These are phyloP conservation scores for Notothenia coriiceps DNA, from an alignment of 2,113 vertebrate genomes.

Conservation along the genomic window DNA sequence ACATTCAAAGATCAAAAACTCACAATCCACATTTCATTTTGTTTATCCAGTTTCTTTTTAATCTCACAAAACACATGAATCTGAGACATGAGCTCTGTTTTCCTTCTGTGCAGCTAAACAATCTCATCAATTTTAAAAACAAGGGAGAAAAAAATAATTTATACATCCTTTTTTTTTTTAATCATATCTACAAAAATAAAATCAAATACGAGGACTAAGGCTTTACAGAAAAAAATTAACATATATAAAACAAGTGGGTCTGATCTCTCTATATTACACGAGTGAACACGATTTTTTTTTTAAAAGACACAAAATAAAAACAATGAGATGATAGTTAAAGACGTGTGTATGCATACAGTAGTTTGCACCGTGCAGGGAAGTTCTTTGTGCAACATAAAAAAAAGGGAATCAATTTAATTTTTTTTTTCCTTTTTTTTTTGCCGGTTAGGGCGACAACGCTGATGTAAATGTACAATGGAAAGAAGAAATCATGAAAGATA, in stretches of 20 bases:
- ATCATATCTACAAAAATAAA: slow-evolving; percentile 87
- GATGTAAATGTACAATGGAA: slow-evolving; percentile 39
- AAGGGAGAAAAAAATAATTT: slow-evolving; percentile 85
- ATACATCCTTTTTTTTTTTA: slow-evolving; percentile 77
- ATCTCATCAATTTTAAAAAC: slow-evolving; percentile 80
- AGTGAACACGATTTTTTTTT: slow-evolving; percentile 63
- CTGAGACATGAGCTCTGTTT: slow-evolving; percentile 68
- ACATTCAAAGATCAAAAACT: background rate
- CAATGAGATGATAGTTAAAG: slow-evolving; percentile 66
- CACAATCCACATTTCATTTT: background rate
- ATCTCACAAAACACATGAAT: slow-evolving; percentile 85
- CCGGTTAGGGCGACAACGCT: slow-evolving; percentile 25
- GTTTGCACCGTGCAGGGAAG: slow-evolving; percentile 79
- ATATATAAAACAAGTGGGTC: slow-evolving; percentile 80
- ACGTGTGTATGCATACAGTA: slow-evolving; percentile 81
- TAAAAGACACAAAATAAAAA: slow-evolving; percentile 62
- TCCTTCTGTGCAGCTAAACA: slow-evolving; percentile 84
- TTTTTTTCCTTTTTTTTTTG: background rate
- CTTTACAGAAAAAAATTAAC: slow-evolving; percentile 81
- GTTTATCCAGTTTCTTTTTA: slow-evolving; percentile 74
- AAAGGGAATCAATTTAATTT: slow-evolving; percentile 52
- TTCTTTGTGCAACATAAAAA: slow-evolving; percentile 74
- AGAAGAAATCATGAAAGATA: slow-evolving; percentile 26
- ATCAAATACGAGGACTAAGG: slow-evolving; percentile 81
- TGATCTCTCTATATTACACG: slow-evolving; percentile 83